Evolutionary conservation across 30 jellyfish, hydroid and myxozoan species (phyloP).

Genomic region (Hydractinia symbiolongicarpus): DNA sequence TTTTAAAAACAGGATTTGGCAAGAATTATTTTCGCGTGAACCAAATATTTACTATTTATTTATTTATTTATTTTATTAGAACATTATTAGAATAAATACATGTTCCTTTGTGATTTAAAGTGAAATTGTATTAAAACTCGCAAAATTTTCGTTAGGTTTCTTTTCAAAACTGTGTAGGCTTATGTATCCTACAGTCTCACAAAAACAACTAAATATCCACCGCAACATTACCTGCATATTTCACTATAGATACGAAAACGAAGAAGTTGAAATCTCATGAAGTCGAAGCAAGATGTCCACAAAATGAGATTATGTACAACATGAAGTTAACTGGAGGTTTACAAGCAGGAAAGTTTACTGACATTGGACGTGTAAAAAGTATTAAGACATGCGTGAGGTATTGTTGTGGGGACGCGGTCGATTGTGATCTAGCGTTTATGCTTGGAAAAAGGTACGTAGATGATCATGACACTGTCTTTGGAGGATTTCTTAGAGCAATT

Average conservation of each 20-base stretch:
- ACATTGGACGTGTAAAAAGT: conserved; percentile 83
- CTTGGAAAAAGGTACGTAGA: conserved; percentile 73
- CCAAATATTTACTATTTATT: too few species aligned
- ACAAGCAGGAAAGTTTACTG: conserved; percentile 96
- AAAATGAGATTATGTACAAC: conserved; percentile 84
- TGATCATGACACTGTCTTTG: background rate
- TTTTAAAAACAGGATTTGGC: too few species aligned
- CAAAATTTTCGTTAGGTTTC: too few species aligned
- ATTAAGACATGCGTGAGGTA: conserved; percentile 71
- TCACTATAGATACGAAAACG: conserved; percentile 51
- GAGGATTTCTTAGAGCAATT: too few species aligned
- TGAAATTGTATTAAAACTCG: too few species aligned
- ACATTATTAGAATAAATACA: too few species aligned
- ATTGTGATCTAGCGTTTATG: conserved; percentile 97
- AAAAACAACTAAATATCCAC: too few species aligned
- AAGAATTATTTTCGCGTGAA: too few species aligned
- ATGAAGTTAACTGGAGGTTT: conserved; percentile 93
- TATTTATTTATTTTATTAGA: too few species aligned
- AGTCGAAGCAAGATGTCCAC: conserved; percentile 83
- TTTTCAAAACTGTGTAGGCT: too few species aligned
- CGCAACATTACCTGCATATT: background rate
- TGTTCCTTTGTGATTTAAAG: too few species aligned
- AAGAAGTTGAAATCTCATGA: conserved; percentile 62
- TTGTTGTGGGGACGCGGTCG: conserved; percentile 85
- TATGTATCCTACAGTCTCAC: too few species aligned